Base-by-base conservation (phyloP, 1,140 invertebrate species). In the Hyphantria cunea region DNA sequence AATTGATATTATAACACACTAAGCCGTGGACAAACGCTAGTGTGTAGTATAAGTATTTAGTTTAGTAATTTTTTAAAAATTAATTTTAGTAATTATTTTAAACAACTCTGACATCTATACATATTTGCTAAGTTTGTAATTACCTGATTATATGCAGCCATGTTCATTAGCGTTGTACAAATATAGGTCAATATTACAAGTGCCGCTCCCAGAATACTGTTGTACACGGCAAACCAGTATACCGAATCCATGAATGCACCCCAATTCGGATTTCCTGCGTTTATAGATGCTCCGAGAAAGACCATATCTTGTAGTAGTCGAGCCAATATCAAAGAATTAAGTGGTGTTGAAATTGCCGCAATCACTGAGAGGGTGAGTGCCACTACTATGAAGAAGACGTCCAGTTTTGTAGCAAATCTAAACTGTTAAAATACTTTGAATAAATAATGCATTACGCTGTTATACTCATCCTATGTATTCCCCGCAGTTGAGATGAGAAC, bases 251-350 rank as follows among this genome's bases (percentile, higher is more conserved):
- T 60, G 3, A 93, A 78, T 0, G 59, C 69, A 15, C 87, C 78
- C 11, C 48, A 56, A 34, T 76, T 60, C 0, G 76, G 72, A 0
- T 47, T 32, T n/a, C 70, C 74, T 0, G 58, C 41, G 3, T 76
- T 64, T 42, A 80, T 50, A 3, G 75, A 79, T 6, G 84, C 76
- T 9, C 78, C 80, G 55, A 76, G 89, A 15, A 74, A 34, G 0
- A 91, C 82, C 86, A 91, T 91, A 64, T 76, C 89, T 80, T 93
- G 92, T 0, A 94, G 92, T 54, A 96, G 87, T 59, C 92, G 89
- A 3, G 95, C 94, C 76, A 95, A 95, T n/a, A 96, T 89, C 7
- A 95, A 82, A 47, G 94, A 94, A 72, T 96, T 94, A 6, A 94
- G 68, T 0, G 95, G 95, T 37, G 94, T 93, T 31, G 93, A 92